Evolutionary conservation across 2,113 vertebrate genomes (phyloP).

Genomic region (Helogale parvula): DNA sequence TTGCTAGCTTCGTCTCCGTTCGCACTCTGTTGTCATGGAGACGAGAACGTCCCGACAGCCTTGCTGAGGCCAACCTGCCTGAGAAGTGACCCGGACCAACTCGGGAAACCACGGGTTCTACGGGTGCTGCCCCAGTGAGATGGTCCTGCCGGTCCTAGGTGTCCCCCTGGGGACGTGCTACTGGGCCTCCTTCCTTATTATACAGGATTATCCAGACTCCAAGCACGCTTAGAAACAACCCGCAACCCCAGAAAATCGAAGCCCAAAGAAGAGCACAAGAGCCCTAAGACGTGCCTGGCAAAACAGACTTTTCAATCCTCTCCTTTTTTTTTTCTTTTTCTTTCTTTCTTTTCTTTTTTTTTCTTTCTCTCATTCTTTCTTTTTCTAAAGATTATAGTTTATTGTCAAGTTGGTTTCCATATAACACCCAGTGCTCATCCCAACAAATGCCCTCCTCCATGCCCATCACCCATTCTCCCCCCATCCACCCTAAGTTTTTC

Average conservation of each 20-base stretch:
- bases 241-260: background rate
- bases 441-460: no score
- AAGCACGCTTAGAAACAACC: background rate
- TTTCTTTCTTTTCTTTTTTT: no score
- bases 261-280: background rate
- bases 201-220: background rate
- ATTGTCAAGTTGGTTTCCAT: no score
- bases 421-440: no score
- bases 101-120: background rate
- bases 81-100: background rate
- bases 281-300: background rate
- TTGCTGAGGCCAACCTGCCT: background rate
- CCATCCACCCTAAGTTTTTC: no score
- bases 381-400: no score
- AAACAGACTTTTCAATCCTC: background rate
- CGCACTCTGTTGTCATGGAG: conserved; percentile 68
- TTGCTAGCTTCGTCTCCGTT: background rate
- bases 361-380: no score
- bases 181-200: background rate
- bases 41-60: conserved; percentile 54
- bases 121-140: background rate
- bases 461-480: no score
- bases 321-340: no score
- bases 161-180: background rate
- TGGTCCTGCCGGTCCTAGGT: background rate